Base-by-base conservation (phyloP, 1,140 invertebrate genomes). In the Formica exsecta region DNA sequence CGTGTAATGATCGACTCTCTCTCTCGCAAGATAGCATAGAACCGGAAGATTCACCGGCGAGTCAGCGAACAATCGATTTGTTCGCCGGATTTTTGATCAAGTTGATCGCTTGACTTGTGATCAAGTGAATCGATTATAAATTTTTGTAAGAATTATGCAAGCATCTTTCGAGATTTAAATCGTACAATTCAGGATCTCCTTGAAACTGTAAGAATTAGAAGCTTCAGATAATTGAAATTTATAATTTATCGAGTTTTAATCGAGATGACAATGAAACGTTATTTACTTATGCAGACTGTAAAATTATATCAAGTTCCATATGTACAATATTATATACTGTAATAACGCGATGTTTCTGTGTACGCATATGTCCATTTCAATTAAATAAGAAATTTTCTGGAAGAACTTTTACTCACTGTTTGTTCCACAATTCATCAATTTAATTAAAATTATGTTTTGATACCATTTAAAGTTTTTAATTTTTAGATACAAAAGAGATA, bases 1-100 rank as follows among this genome's bases (percentile, higher is more conserved):
- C 79, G 57, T 86, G 54, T 22, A 57, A 57, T 59, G 25, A 70
- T 68, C 61, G 61, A 38, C 16, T 9, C 73, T 22, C 25, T 48
- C 44, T 38, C 36, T 3, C 16, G 38, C 6, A 38, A 22, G 68
- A 62, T 73, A 38, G 41, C 5, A 13, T 29, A 22, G 29, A 62
- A 73, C n/a, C 32, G 54, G 38, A 6, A 64, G 66, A 81, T 44
- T 73, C n/a, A 44, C 7, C 54, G 65, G n/a, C 29, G 19, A 73
- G 36, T 38, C 9, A 36, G 25, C n/a, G 51, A 70, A 44, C 66
- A 19, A 32, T 41, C 48, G 32, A 64, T 54, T 79, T 68, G 11
- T 29, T 36, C 8, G 57, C 29, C 22, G 8, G 61, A 8, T 62
- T n/a, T 36, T 6, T 66, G n/a, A 48, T 66, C 16, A 11, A 44